A percentile compares a stretch with the other conserved stretches of the same genome.
Conservation (phyloP, 2,888 invertebrate species). For the Drosophila kanekoi region DNA sequence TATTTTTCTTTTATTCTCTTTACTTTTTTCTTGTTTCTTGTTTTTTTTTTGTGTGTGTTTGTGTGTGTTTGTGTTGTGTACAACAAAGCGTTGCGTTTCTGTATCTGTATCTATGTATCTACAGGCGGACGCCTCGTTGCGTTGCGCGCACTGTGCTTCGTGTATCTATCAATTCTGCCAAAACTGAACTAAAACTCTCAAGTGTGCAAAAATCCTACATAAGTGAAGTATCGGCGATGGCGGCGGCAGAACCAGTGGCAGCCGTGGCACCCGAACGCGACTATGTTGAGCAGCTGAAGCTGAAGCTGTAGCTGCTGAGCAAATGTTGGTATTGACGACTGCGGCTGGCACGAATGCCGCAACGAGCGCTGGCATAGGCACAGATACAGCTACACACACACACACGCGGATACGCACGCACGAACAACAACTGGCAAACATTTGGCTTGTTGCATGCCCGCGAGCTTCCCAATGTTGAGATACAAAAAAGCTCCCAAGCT, state of each 20-base stretch:
- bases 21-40: constrained; percentile 12
- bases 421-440: constrained; percentile 42
- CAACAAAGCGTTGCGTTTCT: constrained; percentile 41
- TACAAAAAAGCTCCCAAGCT: constrained; percentile 64
- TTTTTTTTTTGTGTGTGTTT: constrained; percentile 4
- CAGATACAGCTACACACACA: constrained; percentile 1
- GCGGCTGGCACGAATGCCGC: constrained; percentile 23
- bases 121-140: constrained; percentile 34
- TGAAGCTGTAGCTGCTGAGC: constrained; percentile 39
- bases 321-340: constrained; percentile 55
- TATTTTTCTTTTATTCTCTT: constrained; percentile 9
- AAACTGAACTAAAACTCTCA: constrained; percentile 81
- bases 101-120: constrained; percentile 57
- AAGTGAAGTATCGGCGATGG: constrained; percentile 62
- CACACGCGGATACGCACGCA: constrained; percentile 24
- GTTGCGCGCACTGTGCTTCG: constrained; percentile 58
- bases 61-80: constrained; percentile 22
- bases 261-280: constrained; percentile 34
- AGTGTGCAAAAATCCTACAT: constrained; percentile 77
- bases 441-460: constrained; percentile 73
- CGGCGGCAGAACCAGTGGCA: constrained; percentile 11
- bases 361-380: constrained; percentile 28
- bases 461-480: constrained; percentile 70
- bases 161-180: constrained; percentile 76
- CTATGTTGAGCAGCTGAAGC: constrained; percentile 65